Conservation (phyloP, 2,888 invertebrate species). For the Chromoteleia sp. region DNA sequence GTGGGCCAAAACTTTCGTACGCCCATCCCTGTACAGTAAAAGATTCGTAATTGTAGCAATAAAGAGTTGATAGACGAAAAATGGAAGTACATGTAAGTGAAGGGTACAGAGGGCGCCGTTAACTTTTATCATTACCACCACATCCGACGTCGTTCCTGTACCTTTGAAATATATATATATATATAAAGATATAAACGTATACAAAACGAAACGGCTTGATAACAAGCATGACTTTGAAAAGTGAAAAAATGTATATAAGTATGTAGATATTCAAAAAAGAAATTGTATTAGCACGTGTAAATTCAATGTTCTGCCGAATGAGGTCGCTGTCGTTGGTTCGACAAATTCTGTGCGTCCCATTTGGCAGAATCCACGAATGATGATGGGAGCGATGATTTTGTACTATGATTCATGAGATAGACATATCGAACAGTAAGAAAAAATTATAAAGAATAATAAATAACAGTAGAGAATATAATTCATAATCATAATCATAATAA, state of each 20-base stretch:
- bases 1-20: conserved; percentile 65
- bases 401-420: conserved; percentile 79
- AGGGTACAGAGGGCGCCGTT: conserved; percentile 58
- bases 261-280: conserved; percentile 69
- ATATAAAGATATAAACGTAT: conserved; percentile 36
- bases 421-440: conserved; percentile 81
- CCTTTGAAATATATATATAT: conserved; percentile 43
- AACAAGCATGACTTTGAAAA: conserved; percentile 79
- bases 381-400: conserved; percentile 77
- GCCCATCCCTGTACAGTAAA: conserved; percentile 64
- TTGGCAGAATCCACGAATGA: conserved; percentile 78
- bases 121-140: conserved; percentile 44
- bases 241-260: conserved; percentile 70
- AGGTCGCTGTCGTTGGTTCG: no score
- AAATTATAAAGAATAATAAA: conserved; percentile 74
- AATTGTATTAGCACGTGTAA: conserved; percentile 65
- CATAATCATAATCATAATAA: conserved; percentile 67
- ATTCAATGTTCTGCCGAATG: conserved; percentile 60
- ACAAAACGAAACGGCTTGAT: conserved; percentile 75
- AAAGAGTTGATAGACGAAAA: conserved; percentile 73
- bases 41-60: conserved; percentile 72
- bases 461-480: conserved; percentile 80
- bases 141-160: conserved; percentile 27
- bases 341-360: conserved; percentile 32
- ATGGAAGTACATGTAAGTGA: conserved; percentile 70